Evolutionary conservation across 2,113 vertebrate species (phyloP).

Genomic region (Vimba vimba): DNA sequence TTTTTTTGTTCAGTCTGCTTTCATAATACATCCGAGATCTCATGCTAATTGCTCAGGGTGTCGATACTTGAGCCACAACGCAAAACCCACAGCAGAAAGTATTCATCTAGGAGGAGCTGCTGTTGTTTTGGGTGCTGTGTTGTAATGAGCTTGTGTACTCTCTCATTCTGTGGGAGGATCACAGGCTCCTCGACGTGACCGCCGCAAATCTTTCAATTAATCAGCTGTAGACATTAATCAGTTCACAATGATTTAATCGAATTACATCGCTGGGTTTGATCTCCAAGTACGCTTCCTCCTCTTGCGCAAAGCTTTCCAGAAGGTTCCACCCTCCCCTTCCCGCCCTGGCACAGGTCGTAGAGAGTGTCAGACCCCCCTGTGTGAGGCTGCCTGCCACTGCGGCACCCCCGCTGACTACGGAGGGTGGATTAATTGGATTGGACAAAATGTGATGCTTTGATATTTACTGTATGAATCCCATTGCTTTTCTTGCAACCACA

Average conservation of each 20-base stretch:
- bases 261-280: slow-evolving; percentile 2
- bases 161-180: background rate
- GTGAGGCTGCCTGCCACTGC: background rate
- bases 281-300: background rate
- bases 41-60: background rate
- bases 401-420: background rate
- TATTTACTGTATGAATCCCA: slow-evolving; percentile 38
- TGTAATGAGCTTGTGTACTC: slow-evolving; percentile 4
- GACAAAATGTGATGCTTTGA: slow-evolving; percentile 32
- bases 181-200: background rate
- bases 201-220: slow-evolving; percentile 8
- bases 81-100: background rate
- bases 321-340: background rate
- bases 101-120: background rate
- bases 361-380: background rate
- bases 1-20: background rate
- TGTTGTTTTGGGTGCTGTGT: background rate
- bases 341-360: background rate
- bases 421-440: slow-evolving; percentile 45
- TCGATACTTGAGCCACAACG: background rate
- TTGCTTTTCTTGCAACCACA: slow-evolving; percentile 30
- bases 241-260: slow-evolving; percentile 24
- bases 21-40: slow-evolving; percentile 7
- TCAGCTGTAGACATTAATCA: slow-evolving; percentile 16
- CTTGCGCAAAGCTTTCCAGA: background rate